Conservation (phyloP, 2,797 vertebrate genomes). For the Momotus momota region DNA sequence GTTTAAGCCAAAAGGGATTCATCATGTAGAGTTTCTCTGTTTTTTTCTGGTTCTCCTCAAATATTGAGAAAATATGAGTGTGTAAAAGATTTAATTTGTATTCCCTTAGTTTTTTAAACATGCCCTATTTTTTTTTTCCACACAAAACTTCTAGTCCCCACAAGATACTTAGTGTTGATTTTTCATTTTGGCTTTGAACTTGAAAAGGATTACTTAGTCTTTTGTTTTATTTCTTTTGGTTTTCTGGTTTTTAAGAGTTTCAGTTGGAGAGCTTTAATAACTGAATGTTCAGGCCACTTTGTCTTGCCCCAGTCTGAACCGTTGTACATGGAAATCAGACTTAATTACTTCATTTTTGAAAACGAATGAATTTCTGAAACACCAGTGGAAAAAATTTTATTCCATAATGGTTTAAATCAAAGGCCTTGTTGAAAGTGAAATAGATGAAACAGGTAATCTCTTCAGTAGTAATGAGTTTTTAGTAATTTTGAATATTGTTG, state of each 20-base stretch:
- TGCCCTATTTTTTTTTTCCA: not conserved
- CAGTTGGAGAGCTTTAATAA: not conserved
- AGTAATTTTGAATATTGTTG: not conserved
- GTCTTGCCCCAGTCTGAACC: not conserved
- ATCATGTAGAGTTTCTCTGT: not conserved
- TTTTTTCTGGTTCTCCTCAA: not conserved
- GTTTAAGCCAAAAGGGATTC: not conserved
- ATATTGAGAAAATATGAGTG: not conserved
- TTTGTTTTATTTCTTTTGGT: not conserved
- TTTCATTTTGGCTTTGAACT: not conserved
- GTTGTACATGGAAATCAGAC: not conserved
- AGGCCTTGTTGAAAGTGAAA: not conserved
- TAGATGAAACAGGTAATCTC: not conserved
- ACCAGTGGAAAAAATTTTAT: not conserved
- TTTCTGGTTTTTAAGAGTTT: not conserved
- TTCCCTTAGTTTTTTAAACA: not conserved
- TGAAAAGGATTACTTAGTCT: not conserved
- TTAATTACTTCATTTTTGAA: slow-evolving; percentile 18
- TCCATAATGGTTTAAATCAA: not conserved
- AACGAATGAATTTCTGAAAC: not conserved
- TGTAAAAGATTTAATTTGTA: not conserved
- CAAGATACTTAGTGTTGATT: not conserved
- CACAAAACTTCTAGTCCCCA: not conserved
- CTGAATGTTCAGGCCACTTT: not conserved
- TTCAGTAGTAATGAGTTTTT: not conserved